phyloP scores from a whole-genome alignment of 2,797 vertebrate species.

The Alectoris magna region DNA sequence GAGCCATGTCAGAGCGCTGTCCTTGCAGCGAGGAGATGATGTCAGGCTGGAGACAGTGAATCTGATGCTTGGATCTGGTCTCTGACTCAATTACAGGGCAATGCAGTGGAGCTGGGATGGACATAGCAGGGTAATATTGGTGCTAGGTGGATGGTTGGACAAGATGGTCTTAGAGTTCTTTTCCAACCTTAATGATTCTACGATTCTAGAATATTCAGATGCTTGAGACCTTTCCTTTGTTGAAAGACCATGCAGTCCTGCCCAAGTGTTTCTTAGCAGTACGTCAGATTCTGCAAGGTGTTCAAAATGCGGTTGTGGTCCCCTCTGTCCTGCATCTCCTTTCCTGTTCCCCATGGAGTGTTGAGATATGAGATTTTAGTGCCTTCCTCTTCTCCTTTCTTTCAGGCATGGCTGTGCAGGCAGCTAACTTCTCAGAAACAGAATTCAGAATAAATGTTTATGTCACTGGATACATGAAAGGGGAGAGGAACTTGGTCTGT shows the following conservation, averaged over 20 bases:
- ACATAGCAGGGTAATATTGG: not conserved
- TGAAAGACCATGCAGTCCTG: not conserved
- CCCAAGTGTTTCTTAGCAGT: not conserved
- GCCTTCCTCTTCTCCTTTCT: conserved; percentile 4
- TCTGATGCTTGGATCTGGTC: not conserved
- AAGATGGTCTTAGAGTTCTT: no score
- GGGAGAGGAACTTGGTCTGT: conserved; percentile 3
- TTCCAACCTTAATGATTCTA: no score
- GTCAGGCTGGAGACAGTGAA: not conserved
- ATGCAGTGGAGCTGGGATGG: not conserved
- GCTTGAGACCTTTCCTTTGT: not conserved
- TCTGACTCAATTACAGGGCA: not conserved
- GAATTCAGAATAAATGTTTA: not conserved
- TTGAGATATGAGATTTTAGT: not conserved
- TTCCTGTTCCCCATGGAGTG: not conserved
- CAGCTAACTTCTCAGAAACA: conserved; percentile 18
- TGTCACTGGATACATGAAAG: not conserved
- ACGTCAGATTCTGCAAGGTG: not conserved
- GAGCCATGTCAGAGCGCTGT: not conserved
- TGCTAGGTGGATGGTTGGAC: no score
- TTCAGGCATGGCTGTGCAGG: not conserved
- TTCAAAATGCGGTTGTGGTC: fast-evolving
- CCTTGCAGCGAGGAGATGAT: not conserved
- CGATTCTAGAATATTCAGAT: not conserved
- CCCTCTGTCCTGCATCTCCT: fast-evolving